Conservation (phyloP, 2,888 invertebrate species). For the Orchestes rusci region DNA sequence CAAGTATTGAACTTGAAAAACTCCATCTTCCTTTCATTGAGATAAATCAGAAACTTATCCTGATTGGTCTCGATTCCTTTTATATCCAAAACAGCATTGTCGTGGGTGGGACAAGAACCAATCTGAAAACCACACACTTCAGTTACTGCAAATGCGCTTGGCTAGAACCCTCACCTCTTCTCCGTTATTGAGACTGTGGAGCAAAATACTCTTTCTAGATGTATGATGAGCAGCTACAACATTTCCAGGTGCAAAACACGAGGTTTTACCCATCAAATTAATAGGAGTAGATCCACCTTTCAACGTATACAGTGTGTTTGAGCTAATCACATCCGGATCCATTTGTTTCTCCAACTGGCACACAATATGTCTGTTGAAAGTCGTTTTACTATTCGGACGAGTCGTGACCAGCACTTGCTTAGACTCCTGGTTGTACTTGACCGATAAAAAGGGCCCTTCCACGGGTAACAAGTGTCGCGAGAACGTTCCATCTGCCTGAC, state of each 20-base stretch:
- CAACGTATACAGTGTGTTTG: slow-evolving; percentile 55
- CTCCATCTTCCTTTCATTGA: slow-evolving; percentile 60
- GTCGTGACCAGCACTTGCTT: slow-evolving; percentile 64
- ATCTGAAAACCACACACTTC: too few species aligned
- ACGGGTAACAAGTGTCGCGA: slow-evolving; percentile 52
- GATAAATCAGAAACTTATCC: slow-evolving; percentile 52
- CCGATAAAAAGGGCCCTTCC: slow-evolving; percentile 69
- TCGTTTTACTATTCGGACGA: slow-evolving; percentile 53
- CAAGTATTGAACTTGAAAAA: slow-evolving; percentile 55
- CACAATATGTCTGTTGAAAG: slow-evolving; percentile 51
- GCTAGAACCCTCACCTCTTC: slow-evolving; percentile 39
- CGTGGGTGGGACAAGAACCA: slow-evolving; percentile 52
- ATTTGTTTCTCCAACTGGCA: slow-evolving; percentile 44
- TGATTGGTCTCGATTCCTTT: slow-evolving; percentile 52
- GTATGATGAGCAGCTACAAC: slow-evolving; percentile 69
- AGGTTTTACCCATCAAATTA: slow-evolving; percentile 55
- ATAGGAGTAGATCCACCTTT: slow-evolving; percentile 57
- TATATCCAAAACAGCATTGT: slow-evolving; percentile 58
- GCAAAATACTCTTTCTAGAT: slow-evolving; percentile 54
- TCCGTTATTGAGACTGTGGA: slow-evolving; percentile 56
- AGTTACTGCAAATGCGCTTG: too few species aligned
- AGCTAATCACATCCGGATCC: slow-evolving; percentile 46
- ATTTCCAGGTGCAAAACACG: slow-evolving; percentile 48
- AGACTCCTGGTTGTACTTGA: slow-evolving; percentile 58
- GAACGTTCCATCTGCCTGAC: slow-evolving; percentile 29